A percentile compares a stretch with the other conserved stretches of the same genome.
Evolutionary conservation across 1,140 invertebrate species (phyloP).

Genomic region (Sipha flava): DNA sequence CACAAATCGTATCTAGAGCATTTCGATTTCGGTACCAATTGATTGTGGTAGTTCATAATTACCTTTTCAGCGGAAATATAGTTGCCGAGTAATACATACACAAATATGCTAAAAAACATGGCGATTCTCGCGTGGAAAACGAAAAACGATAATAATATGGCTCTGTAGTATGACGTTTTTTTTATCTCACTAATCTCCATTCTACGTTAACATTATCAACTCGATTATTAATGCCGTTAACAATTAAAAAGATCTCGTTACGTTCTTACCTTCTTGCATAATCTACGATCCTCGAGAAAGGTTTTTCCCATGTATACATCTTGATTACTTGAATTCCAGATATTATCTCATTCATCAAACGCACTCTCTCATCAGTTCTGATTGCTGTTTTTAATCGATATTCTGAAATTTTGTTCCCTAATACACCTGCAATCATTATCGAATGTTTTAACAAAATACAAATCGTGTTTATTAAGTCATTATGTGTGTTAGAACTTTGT

Average conservation of each 20-base stretch:
- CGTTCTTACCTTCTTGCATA: constrained; percentile 47
- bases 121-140: constrained; percentile 66
- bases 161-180: constrained; percentile 62
- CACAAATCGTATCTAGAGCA: no score
- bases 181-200: constrained; percentile 55
- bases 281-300: constrained; percentile 59
- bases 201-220: constrained; percentile 37
- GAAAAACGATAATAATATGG: constrained; percentile 62
- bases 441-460: no score
- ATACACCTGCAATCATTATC: constrained; percentile 49
- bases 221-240: background rate
- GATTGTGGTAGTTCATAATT: background rate
- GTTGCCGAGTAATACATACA: constrained; percentile 61
- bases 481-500: no score
- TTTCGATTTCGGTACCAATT: no score
- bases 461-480: no score
- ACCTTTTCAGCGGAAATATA: constrained; percentile 66
- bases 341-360: no score
- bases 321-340: constrained; percentile 86
- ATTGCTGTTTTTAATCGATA: constrained; percentile 57
- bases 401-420: constrained; percentile 61
- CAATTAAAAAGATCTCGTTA: no score
- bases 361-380: constrained; percentile 76
- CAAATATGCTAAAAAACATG: constrained; percentile 65
- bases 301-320: constrained; percentile 82